Evolutionary conservation across 2,888 invertebrate species (phyloP), one percentile per base, ranked within the genome.

Genomic region (Aethes cnicana): DNA sequence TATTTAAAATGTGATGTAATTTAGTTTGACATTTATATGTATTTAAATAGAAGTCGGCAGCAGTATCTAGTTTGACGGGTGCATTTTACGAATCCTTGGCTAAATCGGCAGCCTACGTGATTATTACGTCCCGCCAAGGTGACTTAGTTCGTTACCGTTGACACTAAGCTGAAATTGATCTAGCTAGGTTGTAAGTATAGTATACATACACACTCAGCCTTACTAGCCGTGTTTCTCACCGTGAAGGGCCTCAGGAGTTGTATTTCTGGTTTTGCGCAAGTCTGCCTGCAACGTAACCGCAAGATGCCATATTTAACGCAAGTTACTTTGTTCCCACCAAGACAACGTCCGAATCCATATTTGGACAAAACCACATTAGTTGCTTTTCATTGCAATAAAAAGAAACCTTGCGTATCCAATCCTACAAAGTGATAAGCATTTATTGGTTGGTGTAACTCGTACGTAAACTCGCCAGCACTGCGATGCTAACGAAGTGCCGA

Each of bases 81-180:
- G 44, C 52, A 52, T 53, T 55, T 52, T 47, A 14, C 43, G 52
- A 47, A 50, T 53, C 54, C 43, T 2, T 20, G 36, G 20, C 12
- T 25, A 25, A 37, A 37, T 46, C 26, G 26, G 23, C 37, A 20
- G 20, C 39, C 39, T 25, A 46, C 25, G n/a, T n/a, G n/a, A 18
- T 39, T 11, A 18, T 30, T 14, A 14, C 37, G 43, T 32, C 54
- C 53, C 55, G 53, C 67, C 73, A 73, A 73, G 74, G 74, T 69
- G 62, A 69, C 63, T 71, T 54, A 47, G 68, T 65, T 64, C 57
- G 37, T 52, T 52, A 52, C 6, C 32, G 44, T 32, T 44, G 52
- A 46, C 52, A 52, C 12, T 9, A 16, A 43, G 42, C 20, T 52
- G 30, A 52, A 39, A 36, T 46, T 46, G 39, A 52, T 52, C 32